These are phyloP conservation scores for Brachionus rotundiformis DNA, from an alignment of 1,140 invertebrate genomes.

Conservation along the genomic window DNA sequence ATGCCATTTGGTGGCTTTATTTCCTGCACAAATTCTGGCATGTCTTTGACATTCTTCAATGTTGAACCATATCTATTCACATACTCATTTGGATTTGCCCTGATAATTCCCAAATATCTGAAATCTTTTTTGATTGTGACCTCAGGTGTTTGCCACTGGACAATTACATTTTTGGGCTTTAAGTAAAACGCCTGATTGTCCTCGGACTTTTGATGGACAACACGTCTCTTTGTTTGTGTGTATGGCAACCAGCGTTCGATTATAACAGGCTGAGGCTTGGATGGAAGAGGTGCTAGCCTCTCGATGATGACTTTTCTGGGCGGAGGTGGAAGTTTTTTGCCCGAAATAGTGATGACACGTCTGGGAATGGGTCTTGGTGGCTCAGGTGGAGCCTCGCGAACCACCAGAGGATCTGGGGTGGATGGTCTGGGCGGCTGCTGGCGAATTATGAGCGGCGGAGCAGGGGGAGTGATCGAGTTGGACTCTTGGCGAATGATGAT, in stretches of 20 bases:
- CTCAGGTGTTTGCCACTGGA: constrained; percentile 48
- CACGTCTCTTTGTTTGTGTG: constrained; percentile 20
- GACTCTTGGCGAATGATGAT: constrained; percentile 44
- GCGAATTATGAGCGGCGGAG: constrained; percentile 51
- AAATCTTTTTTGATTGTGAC: constrained; percentile 45
- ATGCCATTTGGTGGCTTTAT: constrained; percentile 49
- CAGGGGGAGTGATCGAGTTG: neutral
- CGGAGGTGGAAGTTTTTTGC: constrained; percentile 33
- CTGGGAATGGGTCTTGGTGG: neutral
- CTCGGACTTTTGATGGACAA: constrained; percentile 18
- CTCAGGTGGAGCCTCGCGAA: constrained; percentile 50
- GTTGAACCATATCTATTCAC: constrained; percentile 46
- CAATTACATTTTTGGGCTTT: constrained; percentile 49
- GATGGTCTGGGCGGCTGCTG: constrained; percentile 44
- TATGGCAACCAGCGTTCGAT: constrained; percentile 53
- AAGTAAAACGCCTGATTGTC: neutral
- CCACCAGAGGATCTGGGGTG: constrained; percentile 46
- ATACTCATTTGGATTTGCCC: constrained; percentile 45
- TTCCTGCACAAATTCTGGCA: constrained; percentile 49
- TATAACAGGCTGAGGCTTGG: constrained; percentile 49
- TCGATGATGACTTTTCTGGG: constrained; percentile 52
- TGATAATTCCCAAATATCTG: constrained; percentile 48
- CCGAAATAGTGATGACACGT: constrained; percentile 25
- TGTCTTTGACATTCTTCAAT: neutral
- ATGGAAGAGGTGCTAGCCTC: constrained; percentile 36